Evolutionary conservation across 2,888 invertebrate species (phyloP).

Genomic region (Ennomos erosarius): DNA sequence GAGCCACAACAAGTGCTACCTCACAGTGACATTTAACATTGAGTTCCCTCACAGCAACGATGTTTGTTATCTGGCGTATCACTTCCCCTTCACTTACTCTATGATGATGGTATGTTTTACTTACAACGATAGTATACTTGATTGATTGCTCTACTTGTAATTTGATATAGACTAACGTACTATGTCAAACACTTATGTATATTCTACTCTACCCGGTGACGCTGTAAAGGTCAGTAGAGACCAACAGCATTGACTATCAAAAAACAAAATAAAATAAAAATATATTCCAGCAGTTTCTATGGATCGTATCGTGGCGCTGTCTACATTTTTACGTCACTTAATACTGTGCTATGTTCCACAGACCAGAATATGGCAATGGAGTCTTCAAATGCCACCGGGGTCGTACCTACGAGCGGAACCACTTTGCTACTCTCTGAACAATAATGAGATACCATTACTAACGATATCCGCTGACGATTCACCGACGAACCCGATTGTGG

Average conservation of each 20-base stretch:
- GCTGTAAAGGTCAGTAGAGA: no score
- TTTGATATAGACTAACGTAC: no score
- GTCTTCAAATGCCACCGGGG: slow-evolving; percentile 70
- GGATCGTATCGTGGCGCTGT: no score
- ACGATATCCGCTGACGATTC: slow-evolving; percentile 89
- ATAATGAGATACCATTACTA: slow-evolving; percentile 90
- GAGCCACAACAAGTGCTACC: slow-evolving; percentile 86
- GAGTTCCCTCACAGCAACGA: slow-evolving; percentile 90
- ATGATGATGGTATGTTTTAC: slow-evolving; percentile 86
- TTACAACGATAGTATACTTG: no score
- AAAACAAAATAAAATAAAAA: no score
- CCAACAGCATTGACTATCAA: no score
- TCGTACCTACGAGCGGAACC: slow-evolving; percentile 88
- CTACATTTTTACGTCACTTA: neutral
- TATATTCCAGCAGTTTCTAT: no score
- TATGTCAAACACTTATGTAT: no score
- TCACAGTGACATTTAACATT: slow-evolving; percentile 92
- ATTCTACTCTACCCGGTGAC: no score
- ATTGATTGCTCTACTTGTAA: no score
- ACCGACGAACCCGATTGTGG: slow-evolving; percentile 83
- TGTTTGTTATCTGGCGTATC: slow-evolving; percentile 94
- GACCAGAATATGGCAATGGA: slow-evolving; percentile 87
- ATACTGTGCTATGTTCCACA: slow-evolving; percentile 49
- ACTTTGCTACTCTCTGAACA: slow-evolving; percentile 89
- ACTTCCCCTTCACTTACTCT: slow-evolving; percentile 94